These are phyloP conservation scores for Synanthedon formicaeformis DNA, from an alignment of 2,888 invertebrate genomes.

Conservation along the genomic window DNA sequence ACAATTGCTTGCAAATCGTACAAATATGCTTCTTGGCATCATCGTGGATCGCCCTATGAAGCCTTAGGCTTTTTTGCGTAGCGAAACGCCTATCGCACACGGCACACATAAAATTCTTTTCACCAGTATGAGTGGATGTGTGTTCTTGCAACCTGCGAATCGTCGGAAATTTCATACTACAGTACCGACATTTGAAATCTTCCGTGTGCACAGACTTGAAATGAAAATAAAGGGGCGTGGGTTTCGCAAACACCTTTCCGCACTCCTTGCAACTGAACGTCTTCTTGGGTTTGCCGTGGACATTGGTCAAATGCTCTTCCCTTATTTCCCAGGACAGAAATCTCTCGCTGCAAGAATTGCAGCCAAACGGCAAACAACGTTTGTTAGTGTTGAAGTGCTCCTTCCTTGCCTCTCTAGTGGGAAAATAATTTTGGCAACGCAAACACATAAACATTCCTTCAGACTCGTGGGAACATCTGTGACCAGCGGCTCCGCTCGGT, in stretches of 20 bases:
- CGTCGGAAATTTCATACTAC: slow-evolving; percentile 4
- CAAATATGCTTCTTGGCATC: slow-evolving; percentile 8
- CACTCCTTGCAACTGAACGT: slow-evolving; percentile 7
- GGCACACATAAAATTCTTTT: slow-evolving; percentile 3
- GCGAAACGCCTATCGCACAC: slow-evolving; percentile 6
- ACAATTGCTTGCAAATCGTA: slow-evolving; percentile 3
- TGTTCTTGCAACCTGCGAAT: slow-evolving; percentile 2
- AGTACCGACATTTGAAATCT: slow-evolving; percentile 7
- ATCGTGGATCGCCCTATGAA: slow-evolving; percentile 8
- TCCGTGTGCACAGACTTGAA: slow-evolving; percentile 6
- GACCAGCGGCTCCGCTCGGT: slow-evolving; percentile 1
- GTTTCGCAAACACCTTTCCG: slow-evolving; percentile 4
- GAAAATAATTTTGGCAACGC: slow-evolving; percentile 5
- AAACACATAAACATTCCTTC: slow-evolving; percentile 1
- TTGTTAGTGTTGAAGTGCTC: slow-evolving; percentile 5
- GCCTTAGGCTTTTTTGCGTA: slow-evolving; percentile 1
- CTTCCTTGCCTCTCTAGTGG: slow-evolving; percentile 1
- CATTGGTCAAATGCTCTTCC: slow-evolving; percentile 5
- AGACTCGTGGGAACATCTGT: background rate
- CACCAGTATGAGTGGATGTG: slow-evolving; percentile 4
- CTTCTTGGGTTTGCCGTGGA: slow-evolving; percentile 4
- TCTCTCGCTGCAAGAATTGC: slow-evolving; percentile 4
- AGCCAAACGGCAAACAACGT: slow-evolving; percentile 4
- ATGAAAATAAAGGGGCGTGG: slow-evolving; percentile 3
- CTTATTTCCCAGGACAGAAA: slow-evolving; percentile 2